Percentiles rank a stretch among this genome's conserved stretches.
Conservation (phyloP, 2,797 vertebrate species). For the Furcifer pardalis region DNA sequence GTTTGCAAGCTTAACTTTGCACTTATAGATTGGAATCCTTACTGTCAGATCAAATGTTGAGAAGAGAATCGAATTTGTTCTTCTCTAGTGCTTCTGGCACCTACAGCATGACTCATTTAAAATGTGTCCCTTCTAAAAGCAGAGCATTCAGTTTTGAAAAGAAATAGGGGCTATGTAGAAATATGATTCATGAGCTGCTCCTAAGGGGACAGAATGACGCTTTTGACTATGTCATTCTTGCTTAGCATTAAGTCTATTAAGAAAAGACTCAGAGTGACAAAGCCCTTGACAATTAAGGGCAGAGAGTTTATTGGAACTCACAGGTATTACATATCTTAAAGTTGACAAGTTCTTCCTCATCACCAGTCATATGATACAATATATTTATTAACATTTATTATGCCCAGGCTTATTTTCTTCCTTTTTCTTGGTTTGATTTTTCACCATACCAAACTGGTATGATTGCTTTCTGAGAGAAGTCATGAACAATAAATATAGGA, state of each 20-base stretch:
- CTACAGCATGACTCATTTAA: constrained; percentile 27
- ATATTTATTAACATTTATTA: neutral
- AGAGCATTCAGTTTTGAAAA: constrained; percentile 35
- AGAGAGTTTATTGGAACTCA: neutral
- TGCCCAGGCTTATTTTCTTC: too few species aligned
- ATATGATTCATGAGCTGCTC: constrained; percentile 28
- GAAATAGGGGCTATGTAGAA: constrained; percentile 15
- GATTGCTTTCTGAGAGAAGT: neutral
- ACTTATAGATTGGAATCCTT: constrained; percentile 28
- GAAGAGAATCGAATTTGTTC: constrained; percentile 35
- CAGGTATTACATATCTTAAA: neutral
- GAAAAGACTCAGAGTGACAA: constrained; percentile 7
- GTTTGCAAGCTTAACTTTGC: constrained; percentile 16
- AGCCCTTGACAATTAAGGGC: neutral
- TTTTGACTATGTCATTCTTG: constrained; percentile 32
- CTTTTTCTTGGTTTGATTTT: neutral
- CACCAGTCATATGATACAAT: neutral
- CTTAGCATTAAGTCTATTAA: constrained; percentile 27
- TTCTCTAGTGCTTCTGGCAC: constrained; percentile 28
- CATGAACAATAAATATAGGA: neutral
- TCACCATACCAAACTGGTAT: neutral
- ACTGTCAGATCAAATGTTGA: constrained; percentile 26
- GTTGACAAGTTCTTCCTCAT: neutral
- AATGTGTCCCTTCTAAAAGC: neutral
- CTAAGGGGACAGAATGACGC: constrained; percentile 9